Base-by-base conservation (phyloP, 2,797 vertebrate species). In the Spondyliosoma cantharus region DNA sequence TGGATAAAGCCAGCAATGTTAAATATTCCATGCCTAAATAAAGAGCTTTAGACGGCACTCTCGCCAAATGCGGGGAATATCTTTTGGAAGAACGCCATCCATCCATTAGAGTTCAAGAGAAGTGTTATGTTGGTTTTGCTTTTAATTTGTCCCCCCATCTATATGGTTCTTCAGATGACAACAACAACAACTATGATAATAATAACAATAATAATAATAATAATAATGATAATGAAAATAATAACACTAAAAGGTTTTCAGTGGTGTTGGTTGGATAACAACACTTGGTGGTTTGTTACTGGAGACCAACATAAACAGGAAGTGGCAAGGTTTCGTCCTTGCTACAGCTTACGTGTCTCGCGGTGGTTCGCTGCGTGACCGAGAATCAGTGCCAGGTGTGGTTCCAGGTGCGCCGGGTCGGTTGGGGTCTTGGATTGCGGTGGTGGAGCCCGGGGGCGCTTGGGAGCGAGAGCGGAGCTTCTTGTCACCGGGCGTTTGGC, bases 311-410 rank as follows among this genome's bases (percentile, higher is more conserved):
- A 37, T 11, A 37, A 37, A 37, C 37, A 37, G 37, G 37, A 37
- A 37, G 37, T 37, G 37, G 37, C 37, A 8, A 37, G 37, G 46
- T 54, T 66, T 4, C 2, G 45, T 14, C 13, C 12, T 17, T 15
- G 27, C 56, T 66, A 67, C 7, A 45, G 59, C 88, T 95, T 96
- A 99, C 98, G 95, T 96, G 81, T 98, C 97, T 94, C 95, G 92
- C 1, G 98, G 97, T 76, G 97, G 97, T 87, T 99, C 98, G 79
- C 98, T 99, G 83, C 96, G 96, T 78, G 98, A 98, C 80, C 97
- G 95, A 7, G 93, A 83, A 14, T 96, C 95, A 0, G 79, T 91
- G 66, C 96, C 95, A 17, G 91, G 86, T 29, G 90, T 89, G 90
- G 94, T 94, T 83, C 95, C 96, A 0, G 90, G 92, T 59, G 94